Conservation (phyloP, 2,113 vertebrate species). For the Sylvia atricapilla region DNA sequence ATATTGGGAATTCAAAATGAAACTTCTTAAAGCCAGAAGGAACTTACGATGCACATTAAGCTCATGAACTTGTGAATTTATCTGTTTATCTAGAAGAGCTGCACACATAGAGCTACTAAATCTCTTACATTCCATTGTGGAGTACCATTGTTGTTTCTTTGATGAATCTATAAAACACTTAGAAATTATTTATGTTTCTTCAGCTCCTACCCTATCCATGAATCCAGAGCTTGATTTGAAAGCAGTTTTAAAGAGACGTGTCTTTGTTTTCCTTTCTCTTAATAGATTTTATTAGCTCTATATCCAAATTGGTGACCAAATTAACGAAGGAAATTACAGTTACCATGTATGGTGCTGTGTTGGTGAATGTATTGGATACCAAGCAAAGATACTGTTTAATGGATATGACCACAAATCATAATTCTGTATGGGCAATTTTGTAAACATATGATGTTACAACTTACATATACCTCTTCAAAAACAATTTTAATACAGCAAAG, state of each 20-base stretch:
- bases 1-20: slow-evolving; percentile 57
- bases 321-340: background rate
- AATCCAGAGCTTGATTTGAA: background rate
- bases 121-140: background rate
- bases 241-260: background rate
- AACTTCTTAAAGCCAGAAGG: slow-evolving; percentile 63
- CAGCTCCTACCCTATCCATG: background rate
- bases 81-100: background rate
- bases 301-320: background rate
- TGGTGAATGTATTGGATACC: background rate
- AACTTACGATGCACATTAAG: slow-evolving; percentile 25
- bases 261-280: background rate
- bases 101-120: background rate
- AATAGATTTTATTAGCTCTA: background rate
- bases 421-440: background rate
- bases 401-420: background rate
- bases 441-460: background rate
- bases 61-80: background rate
- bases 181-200: background rate
- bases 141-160: background rate
- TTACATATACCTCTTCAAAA: background rate
- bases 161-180: background rate
- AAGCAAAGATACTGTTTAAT: background rate
- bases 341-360: background rate
- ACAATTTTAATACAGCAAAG: background rate